Conservation (phyloP, 1,140 invertebrate genomes). For the Carposina sasakii region DNA sequence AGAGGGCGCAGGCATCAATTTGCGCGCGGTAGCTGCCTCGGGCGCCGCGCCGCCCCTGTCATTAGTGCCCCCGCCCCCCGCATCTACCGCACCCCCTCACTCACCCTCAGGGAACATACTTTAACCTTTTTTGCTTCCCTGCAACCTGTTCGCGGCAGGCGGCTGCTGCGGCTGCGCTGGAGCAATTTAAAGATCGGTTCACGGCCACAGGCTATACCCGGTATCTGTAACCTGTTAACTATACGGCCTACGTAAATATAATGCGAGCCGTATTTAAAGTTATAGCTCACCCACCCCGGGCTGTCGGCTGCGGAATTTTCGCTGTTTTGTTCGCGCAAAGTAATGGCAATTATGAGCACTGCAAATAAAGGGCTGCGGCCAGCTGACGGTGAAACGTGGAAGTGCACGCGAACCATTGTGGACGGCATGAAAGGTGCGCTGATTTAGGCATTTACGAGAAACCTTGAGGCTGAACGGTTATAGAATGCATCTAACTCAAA, state of each 20-base stretch:
- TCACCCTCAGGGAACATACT: constrained; percentile 54
- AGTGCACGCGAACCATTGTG: no score
- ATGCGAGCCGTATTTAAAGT: constrained; percentile 15
- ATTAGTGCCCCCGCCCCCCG: constrained; percentile 41
- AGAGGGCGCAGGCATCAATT: constrained; percentile 69
- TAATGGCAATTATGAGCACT: no score
- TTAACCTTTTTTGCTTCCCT: constrained; percentile 69
- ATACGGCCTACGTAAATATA: constrained; percentile 19
- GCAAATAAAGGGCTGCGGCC: no score
- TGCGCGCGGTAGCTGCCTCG: constrained; percentile 66
- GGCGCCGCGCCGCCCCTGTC: constrained; percentile 65
- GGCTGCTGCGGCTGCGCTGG: constrained; percentile 48
- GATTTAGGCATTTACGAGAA: no score
- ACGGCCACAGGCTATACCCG: constrained; percentile 60
- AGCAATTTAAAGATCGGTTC: constrained; percentile 63
- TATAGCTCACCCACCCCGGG: no score
- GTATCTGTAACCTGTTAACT: constrained; percentile 46
- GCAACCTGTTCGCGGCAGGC: constrained; percentile 62
- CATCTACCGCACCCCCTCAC: constrained; percentile 16
- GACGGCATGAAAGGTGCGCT: no score
- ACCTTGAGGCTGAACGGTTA: no score
- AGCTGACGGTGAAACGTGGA: no score
- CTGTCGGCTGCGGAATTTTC: no score
- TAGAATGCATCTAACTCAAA: no score
- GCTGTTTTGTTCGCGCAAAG: no score